These are phyloP conservation scores for Miltochrista miniata DNA, from an alignment of 2,888 invertebrate genomes.

Conservation along the genomic window DNA sequence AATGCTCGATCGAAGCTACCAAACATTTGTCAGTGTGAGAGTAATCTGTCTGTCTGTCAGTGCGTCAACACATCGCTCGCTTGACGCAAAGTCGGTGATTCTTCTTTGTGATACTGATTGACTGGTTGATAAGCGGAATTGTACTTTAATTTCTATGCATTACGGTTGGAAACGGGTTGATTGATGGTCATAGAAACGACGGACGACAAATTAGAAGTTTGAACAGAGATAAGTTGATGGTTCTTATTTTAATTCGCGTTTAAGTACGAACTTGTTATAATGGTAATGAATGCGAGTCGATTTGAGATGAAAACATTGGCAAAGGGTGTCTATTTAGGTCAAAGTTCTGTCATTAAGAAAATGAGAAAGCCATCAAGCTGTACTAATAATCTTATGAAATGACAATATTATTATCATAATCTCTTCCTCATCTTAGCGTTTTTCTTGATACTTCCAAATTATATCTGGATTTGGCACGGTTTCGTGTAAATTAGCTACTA, in stretches of 20 bases:
- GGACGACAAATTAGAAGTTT: slow-evolving; percentile 47
- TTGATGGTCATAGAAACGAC: slow-evolving; percentile 49
- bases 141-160: slow-evolving; percentile 56
- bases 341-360: slow-evolving; percentile 12
- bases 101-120: slow-evolving; percentile 71
- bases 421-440: too few relatives aligned
- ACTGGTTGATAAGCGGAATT: slow-evolving; percentile 69
- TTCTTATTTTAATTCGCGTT: slow-evolving; percentile 36
- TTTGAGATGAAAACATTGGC: slow-evolving; percentile 5
- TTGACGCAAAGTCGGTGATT: slow-evolving; percentile 62
- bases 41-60: slow-evolving; percentile 73
- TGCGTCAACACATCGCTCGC: slow-evolving; percentile 62
- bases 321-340: slow-evolving; percentile 12
- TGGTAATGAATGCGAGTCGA: slow-evolving; percentile 21
- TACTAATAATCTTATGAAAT: neutral
- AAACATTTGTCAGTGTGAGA: slow-evolving; percentile 65
- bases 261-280: slow-evolving; percentile 34
- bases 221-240: slow-evolving; percentile 41
- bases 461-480: too few relatives aligned
- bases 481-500: too few relatives aligned
- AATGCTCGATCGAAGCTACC: slow-evolving; percentile 33
- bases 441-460: too few relatives aligned
- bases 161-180: slow-evolving; percentile 58
- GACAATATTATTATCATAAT: too few relatives aligned
- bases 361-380: neutral